Conservation (phyloP, 1,140 invertebrate genomes). For the Panagrolaimus sp. region DNA sequence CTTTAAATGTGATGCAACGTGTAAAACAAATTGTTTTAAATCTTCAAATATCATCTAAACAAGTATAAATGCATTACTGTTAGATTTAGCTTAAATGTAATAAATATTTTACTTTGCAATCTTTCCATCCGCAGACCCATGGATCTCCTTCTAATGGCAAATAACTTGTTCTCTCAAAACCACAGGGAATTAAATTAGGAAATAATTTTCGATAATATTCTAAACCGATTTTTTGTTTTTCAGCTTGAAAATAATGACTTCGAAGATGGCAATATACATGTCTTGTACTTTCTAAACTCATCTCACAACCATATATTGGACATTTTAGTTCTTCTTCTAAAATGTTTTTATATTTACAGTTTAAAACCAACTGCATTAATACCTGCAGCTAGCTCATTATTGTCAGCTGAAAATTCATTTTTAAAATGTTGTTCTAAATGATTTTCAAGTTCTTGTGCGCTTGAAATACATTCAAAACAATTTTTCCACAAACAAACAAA, state of each 20-base stretch:
- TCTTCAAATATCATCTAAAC: not conserved
- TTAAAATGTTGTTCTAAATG: not conserved
- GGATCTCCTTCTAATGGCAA: not conserved
- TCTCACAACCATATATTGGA: not conserved
- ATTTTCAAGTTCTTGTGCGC: not conserved
- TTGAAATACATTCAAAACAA: no score
- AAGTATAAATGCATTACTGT: no score
- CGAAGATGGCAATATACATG: constrained; percentile 6
- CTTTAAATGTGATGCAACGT: not conserved
- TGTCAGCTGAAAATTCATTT: constrained; percentile 10
- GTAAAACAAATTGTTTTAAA: not conserved
- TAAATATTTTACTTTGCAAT: not conserved
- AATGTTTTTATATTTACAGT: not conserved
- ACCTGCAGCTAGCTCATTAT: not conserved
- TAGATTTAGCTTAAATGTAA: not conserved
- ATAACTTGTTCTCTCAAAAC: not conserved
- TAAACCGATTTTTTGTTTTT: not conserved
- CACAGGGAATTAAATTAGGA: not conserved
- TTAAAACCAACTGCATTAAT: not conserved
- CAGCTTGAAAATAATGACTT: constrained; percentile 1
- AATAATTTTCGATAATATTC: not conserved
- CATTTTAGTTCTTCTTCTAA: not conserved
- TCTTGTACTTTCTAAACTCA: not conserved
- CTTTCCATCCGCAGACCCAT: constrained; percentile 2
- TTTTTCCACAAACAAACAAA: no score